phyloP scores from a whole-genome alignment of 2,888 invertebrate genomes.

The Stenotaenia linearis region DNA sequence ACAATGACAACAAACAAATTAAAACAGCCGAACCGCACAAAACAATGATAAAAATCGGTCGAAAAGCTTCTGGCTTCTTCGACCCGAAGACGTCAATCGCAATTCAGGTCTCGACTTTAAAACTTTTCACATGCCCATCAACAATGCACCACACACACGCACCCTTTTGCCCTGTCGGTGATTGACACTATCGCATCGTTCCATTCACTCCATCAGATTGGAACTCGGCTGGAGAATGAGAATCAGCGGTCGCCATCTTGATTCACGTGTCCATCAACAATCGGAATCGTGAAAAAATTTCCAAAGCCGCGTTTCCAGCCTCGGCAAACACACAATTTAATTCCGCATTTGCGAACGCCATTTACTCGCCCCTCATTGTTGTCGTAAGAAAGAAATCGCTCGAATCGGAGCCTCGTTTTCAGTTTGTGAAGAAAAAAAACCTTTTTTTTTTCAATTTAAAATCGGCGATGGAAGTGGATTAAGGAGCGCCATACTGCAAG shows the following conservation, averaged over 20 bases:
- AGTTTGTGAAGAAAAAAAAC: neutral
- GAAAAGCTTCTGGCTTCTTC: too few relatives aligned
- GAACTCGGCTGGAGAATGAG: neutral
- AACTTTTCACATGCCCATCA: conserved; percentile 9
- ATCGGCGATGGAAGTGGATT: neutral
- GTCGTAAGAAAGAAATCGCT: too few relatives aligned
- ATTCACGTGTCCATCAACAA: conserved; percentile 8
- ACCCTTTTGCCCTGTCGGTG: neutral
- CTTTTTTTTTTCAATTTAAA: neutral
- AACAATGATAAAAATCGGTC: too few relatives aligned
- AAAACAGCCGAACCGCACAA: neutral
- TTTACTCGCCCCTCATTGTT: neutral
- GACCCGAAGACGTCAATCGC: conserved; percentile 1
- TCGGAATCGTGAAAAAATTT: neutral
- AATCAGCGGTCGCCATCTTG: conserved; percentile 19
- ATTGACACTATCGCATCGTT: conserved; percentile 12
- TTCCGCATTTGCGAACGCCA: neutral
- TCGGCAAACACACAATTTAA: neutral
- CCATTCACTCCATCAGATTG: conserved; percentile 17
- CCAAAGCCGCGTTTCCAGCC: neutral
- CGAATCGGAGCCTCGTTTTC: too few relatives aligned
- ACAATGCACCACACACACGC: conserved; percentile 15
- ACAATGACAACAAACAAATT: too few relatives aligned
- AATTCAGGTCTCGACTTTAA: conserved; percentile 13
- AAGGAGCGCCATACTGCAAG: neutral